Conservation (phyloP, 2,888 invertebrate species). For the Hyposoter didymator region DNA sequence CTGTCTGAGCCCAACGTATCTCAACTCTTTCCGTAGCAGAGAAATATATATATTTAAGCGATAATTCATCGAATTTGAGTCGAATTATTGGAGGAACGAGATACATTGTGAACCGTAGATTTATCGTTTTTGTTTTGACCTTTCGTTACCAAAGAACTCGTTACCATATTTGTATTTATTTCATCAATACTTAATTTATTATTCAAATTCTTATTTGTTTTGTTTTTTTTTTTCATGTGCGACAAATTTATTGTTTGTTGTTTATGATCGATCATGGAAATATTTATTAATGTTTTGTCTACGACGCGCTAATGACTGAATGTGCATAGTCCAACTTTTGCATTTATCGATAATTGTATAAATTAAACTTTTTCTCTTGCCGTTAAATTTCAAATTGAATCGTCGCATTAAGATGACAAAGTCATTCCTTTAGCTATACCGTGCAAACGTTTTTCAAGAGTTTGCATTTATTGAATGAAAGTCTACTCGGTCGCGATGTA, state of each 20-base stretch:
- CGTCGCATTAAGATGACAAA: not conserved
- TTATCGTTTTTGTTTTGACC: slow-evolving; percentile 19
- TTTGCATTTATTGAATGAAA: not conserved
- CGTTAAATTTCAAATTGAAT: not conserved
- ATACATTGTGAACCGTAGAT: slow-evolving; percentile 58
- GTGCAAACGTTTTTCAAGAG: not conserved
- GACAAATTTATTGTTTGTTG: slow-evolving; percentile 13
- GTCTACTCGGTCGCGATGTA: slow-evolving; percentile 51
- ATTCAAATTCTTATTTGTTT: not conserved
- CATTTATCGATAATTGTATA: not conserved
- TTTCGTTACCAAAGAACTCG: slow-evolving; percentile 43
- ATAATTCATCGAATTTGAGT: slow-evolving; percentile 44
- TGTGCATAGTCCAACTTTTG: not conserved
- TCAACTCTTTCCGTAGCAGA: slow-evolving; percentile 53
- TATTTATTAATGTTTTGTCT: slow-evolving; percentile 27
- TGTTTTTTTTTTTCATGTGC: slow-evolving; percentile 34
- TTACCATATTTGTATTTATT: slow-evolving; percentile 34
- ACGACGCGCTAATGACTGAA: slow-evolving; percentile 6
- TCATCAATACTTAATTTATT: slow-evolving; percentile 48
- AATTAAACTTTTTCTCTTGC: not conserved
- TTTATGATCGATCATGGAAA: slow-evolving; percentile 28
- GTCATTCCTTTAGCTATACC: not conserved
- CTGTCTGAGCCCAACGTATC: slow-evolving; percentile 69
- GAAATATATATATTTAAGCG: slow-evolving; percentile 35
- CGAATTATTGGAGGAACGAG: slow-evolving; percentile 39